phyloP scores from a whole-genome alignment of 2,797 vertebrate genomes.

The Siniperca obscura region DNA sequence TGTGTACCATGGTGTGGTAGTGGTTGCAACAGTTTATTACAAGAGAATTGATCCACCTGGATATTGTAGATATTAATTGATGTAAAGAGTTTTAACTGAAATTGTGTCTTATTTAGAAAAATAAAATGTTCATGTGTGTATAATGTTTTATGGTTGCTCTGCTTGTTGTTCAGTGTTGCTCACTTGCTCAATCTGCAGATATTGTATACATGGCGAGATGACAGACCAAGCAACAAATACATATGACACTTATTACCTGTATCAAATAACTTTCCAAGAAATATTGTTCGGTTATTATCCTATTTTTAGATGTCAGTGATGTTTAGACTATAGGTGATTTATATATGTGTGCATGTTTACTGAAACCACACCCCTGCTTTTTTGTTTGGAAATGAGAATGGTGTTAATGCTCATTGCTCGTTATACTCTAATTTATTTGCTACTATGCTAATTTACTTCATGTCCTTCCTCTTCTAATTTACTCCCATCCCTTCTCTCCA shows the following conservation, averaged over 20 bases:
- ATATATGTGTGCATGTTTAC: background rate
- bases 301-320: background rate
- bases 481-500: background rate
- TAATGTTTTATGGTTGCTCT: slow-evolving; percentile 4
- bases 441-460: background rate
- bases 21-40: slow-evolving; percentile 4
- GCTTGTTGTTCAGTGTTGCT: background rate
- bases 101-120: slow-evolving; percentile 22
- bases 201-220: background rate
- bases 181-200: background rate
- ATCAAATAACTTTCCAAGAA: background rate
- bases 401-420: background rate
- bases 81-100: slow-evolving; percentile 9
- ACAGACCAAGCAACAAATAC: background rate
- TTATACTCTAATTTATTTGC: background rate
- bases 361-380: background rate
- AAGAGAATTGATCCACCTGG: slow-evolving; percentile 1
- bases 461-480: slow-evolving; percentile 16
- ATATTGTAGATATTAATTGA: slow-evolving; percentile 13
- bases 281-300: background rate
- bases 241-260: background rate
- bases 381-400: background rate
- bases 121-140: slow-evolving; percentile 27
- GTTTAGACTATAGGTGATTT: background rate
- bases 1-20: background rate